These are phyloP conservation scores for Odontocerum albicorne DNA, from an alignment of 2,888 invertebrate genomes.

Conservation along the genomic window DNA sequence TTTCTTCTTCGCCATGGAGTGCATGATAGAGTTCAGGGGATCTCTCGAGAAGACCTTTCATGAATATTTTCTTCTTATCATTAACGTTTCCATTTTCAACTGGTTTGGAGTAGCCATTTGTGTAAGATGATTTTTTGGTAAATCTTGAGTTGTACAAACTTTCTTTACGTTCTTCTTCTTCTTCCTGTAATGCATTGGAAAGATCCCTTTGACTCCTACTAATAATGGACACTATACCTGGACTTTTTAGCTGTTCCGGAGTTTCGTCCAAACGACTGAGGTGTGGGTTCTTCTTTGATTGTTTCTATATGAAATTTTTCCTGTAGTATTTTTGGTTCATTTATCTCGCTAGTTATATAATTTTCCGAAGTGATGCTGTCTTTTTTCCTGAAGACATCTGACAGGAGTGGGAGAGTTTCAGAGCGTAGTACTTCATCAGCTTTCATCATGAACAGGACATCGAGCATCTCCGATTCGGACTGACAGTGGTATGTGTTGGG, in stretches of 20 bases:
- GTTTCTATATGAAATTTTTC: constrained; percentile 22
- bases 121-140: constrained; percentile 57
- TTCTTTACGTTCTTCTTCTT: constrained; percentile 56
- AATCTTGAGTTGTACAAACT: constrained; percentile 60
- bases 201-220: constrained; percentile 82
- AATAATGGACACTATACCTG: constrained; percentile 83
- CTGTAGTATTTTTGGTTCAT: constrained; percentile 13
- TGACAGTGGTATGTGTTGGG: constrained; percentile 32
- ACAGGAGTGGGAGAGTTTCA: constrained; percentile 33
- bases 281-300: constrained; percentile 61
- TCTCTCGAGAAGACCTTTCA: constrained; percentile 68
- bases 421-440: constrained; percentile 27
- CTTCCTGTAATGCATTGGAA: constrained; percentile 61
- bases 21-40: constrained; percentile 74
- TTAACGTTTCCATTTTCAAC: constrained; percentile 52
- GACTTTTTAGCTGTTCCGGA: constrained; percentile 77
- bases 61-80: constrained; percentile 67
- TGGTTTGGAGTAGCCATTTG: constrained; percentile 51
- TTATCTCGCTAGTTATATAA: constrained; percentile 13
- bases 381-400: constrained; percentile 35
- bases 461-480: constrained; percentile 34
- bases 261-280: constrained; percentile 70
- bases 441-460: constrained; percentile 31
- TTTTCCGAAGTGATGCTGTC: constrained; percentile 33
- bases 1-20: constrained; percentile 65